Evolutionary conservation across 2,888 invertebrate genomes (phyloP), one percentile per base, ranked within the genome.

Genomic region (Chrysina gloriosa): DNA sequence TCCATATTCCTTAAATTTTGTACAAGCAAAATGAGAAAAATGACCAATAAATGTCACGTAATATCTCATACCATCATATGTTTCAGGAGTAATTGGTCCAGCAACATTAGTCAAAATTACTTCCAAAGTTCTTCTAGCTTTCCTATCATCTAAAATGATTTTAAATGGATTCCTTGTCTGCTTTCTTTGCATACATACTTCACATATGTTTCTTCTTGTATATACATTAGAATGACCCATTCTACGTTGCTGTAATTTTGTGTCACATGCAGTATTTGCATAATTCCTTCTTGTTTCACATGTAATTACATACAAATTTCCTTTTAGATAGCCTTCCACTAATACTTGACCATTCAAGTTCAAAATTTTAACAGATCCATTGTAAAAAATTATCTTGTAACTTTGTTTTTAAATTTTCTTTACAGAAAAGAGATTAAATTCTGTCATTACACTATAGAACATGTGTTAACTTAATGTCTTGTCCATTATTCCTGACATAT

Each of bases 121-220:
- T 29, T 52, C 52, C 31, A 70, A 58, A 11, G 34, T 69, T 61
- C 47, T 68, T 52, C 36, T 71, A 16, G 72, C 61, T 65, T 71
- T 72, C 36, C 61, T 52, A 14, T 69, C 69, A 36, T 71, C 69
- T 14, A 65, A 9, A n/a, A 68, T 6, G 31, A 29, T 14, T 23
- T 11, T 14, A 50, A 68, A 71, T 47, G 68, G 64, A 29, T 45
- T 4, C 19, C 65, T 25, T 2, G 65, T 56, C 31, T 72, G 69
- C 42, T 71, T 72, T 25, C 47, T 69, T 52, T 65, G 45, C 14
- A 69, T 1, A 58, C 72, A 72, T n/a, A 66, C 34, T 31, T 69
- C 68, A 47, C 31, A 31, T 31, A n/a, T 7, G n/a, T n/a, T n/a
- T 7, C 9, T 7, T 9, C 9, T n/a, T 31, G 31, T 7, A 31